phyloP scores from a whole-genome alignment of 2,888 invertebrate species.

The Parascotia fuliginaria region DNA sequence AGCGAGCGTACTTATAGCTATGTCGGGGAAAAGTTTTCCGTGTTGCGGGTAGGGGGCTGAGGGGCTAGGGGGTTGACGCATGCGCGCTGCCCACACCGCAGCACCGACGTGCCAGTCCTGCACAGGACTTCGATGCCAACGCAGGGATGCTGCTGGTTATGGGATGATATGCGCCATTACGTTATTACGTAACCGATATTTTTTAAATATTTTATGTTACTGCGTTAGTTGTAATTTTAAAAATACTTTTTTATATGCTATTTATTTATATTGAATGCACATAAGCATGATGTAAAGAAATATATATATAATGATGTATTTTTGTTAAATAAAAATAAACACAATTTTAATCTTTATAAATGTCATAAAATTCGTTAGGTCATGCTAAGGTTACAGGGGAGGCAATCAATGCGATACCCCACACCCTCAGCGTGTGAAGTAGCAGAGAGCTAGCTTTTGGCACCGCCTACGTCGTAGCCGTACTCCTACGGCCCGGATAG shows the following conservation, averaged over 20 bases:
- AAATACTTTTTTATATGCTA: background rate
- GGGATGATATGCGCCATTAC: constrained; percentile 51
- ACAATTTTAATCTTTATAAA: constrained; percentile 15
- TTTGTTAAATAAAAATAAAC: background rate
- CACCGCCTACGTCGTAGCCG: constrained; percentile 64
- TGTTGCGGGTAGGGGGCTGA: constrained; percentile 78
- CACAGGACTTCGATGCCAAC: constrained; percentile 62
- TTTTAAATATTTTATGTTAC: constrained; percentile 3
- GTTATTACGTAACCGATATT: constrained; percentile 47
- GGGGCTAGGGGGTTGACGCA: constrained; percentile 67
- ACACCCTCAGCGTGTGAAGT: constrained; percentile 58
- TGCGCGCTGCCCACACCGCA: constrained; percentile 70
- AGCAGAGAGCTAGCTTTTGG: constrained; percentile 66
- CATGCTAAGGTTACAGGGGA: constrained; percentile 50
- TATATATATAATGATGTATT: too few species aligned
- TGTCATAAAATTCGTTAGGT: constrained; percentile 55
- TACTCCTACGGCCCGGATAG: constrained; percentile 42
- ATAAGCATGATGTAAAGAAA: too few species aligned
- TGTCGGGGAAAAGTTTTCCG: constrained; percentile 85
- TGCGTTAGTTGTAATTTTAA: too few species aligned
- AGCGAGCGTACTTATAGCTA: constrained; percentile 79
- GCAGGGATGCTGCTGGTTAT: constrained; percentile 50
- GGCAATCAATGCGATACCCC: constrained; percentile 67
- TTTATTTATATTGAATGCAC: background rate
- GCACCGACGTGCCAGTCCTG: constrained; percentile 78